Base-by-base conservation (phyloP, 1,140 invertebrate genomes). In the Brachionus manjavacas region DNA sequence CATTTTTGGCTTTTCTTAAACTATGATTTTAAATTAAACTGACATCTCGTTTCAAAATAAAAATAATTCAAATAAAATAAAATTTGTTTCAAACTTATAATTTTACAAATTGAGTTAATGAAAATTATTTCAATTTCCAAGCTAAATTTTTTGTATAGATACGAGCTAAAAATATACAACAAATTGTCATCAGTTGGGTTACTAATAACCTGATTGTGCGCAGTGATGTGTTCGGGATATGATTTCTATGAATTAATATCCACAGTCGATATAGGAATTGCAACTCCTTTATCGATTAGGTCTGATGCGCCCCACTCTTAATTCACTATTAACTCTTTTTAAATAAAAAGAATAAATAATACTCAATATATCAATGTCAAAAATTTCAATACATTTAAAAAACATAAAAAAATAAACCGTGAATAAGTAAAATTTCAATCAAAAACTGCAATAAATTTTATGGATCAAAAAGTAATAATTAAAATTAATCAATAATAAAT, bases 221-320 rank as follows among this genome's bases (percentile, higher is more conserved):
- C 79, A 39, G 43, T 81, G 79, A 81, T 81, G 79, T 81, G 79
- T 81, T 64, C 64, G 79, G 79, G 79, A 81, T 81, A 81, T 81
- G 79, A 81, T 81, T 64, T 81, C 28, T 28, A 81, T 81, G 79
- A 81, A 81, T 81, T 81, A 81, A 81, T 81, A 81, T 81, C 79
- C 79, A 81, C 79, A 81, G 31, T 81, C 79, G 52, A 16, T 81
- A 64, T 41, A 20, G 79, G 79, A 81, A 81, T 81, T 81, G 79
- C 79, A 81, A 81, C 79, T 81, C 79, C 79, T 23, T 43, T 81
- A 64, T 64, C 79, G 79, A 81, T 68, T 81, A 81, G 79, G 60
- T 81, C 79, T 81, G 79, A 81, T 81, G 79, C 79, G 79, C 79
- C 79, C 79, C 8, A 46, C 8, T 78, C 1, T 46, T 11, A 35